phyloP scores from a whole-genome alignment of 2,888 invertebrate genomes.

The Osedax fenrisi region DNA sequence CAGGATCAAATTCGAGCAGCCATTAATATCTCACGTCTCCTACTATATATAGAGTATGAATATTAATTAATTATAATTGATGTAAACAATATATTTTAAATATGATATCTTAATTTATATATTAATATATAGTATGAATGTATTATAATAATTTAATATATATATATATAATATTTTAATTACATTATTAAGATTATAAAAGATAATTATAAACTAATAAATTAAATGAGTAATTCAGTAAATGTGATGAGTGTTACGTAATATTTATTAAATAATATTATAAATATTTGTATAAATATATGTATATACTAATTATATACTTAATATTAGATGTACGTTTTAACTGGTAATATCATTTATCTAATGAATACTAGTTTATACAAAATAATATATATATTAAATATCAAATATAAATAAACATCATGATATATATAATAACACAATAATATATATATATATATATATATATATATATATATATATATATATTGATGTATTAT shows the following conservation, averaged over 20 bases:
- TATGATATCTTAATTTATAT: neutral
- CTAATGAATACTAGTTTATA: no score
- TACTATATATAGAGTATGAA: no score
- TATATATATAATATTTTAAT: neutral
- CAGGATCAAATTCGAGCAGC: no score
- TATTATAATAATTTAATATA: neutral
- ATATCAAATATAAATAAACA: neutral
- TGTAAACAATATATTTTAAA: no score
- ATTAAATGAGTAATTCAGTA: no score
- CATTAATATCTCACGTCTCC: no score
- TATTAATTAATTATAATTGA: no score
- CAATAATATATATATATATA: neutral
- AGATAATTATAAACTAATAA: no score
- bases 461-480: neutral
- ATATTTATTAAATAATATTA: no score
- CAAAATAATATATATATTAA: neutral
- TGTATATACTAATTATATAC: neutral
- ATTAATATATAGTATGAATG: neutral
- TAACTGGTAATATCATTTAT: neutral
- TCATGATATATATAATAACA: neutral
- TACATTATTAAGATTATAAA: no score
- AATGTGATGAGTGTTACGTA: no score
- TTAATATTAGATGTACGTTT: neutral
- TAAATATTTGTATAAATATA: neutral
- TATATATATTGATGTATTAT: neutral